Percentiles rank a stretch among this genome's conserved stretches.
Evolutionary conservation across 2,797 vertebrate genomes (phyloP).

Genomic region (Sitta carolinensis): DNA sequence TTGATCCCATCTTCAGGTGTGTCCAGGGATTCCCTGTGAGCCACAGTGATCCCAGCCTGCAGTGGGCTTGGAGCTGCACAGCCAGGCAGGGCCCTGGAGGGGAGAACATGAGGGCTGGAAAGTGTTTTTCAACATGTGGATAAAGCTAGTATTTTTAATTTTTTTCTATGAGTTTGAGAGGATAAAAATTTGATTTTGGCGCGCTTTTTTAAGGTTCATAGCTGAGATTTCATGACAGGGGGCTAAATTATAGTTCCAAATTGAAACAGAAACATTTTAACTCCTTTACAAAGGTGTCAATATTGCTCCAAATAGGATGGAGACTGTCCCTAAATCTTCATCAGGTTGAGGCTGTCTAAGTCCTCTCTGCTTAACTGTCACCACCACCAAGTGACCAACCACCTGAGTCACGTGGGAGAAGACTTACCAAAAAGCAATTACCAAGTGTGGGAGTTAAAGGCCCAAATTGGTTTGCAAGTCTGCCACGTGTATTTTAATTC

Average conservation of each 20-base stretch:
- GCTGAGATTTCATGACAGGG: not conserved
- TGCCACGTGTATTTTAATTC: not conserved
- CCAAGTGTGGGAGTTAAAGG: not conserved
- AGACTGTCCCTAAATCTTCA: not conserved
- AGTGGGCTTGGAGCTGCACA: not conserved
- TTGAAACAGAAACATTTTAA: not conserved
- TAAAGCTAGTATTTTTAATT: not conserved
- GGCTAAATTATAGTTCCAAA: not conserved
- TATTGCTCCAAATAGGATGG: not conserved
- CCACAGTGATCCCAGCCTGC: fast-evolving
- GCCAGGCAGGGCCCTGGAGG: not conserved
- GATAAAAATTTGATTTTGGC: not conserved
- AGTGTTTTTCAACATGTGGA: not conserved
- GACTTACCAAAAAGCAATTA: not conserved
- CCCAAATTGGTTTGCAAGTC: not conserved
- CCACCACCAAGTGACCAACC: not conserved
- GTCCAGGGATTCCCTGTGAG: not conserved
- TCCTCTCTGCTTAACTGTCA: not conserved
- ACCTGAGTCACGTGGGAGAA: not conserved
- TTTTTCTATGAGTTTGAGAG: not conserved
- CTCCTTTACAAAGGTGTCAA: not conserved
- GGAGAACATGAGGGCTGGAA: not conserved
- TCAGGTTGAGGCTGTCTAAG: fast-evolving
- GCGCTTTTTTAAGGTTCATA: not conserved
- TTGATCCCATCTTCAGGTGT: constrained; percentile 89